These are phyloP conservation scores for Crotalus helleri DNA, from an alignment of 2,113 vertebrate genomes.

Conservation along the genomic window DNA sequence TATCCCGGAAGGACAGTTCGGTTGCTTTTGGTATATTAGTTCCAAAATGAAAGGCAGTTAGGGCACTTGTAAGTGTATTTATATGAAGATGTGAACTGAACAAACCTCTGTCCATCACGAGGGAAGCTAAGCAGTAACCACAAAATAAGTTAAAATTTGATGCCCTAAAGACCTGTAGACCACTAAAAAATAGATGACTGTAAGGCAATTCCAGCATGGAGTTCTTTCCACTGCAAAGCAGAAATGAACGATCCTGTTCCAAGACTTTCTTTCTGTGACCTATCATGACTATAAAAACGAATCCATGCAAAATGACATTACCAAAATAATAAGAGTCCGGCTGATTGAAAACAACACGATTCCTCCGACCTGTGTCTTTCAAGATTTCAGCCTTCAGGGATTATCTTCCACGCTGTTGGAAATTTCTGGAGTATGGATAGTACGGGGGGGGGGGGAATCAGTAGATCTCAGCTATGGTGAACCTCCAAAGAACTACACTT, in stretches of 20 bases:
- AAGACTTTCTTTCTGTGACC: not conserved
- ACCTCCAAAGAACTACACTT: not conserved
- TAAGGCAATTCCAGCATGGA: not conserved
- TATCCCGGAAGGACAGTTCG: no score
- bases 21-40: no score
- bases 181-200: not conserved
- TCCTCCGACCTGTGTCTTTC: not conserved
- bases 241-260: not conserved
- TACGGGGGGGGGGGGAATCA: not conserved
- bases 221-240: not conserved
- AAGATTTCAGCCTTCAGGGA: not conserved
- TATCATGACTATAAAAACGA: not conserved
- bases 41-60: no score
- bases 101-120: not conserved
- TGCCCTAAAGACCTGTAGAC: not conserved
- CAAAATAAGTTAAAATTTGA: not conserved
- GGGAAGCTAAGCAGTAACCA: not conserved
- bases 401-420: not conserved
- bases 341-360: not conserved
- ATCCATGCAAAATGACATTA: not conserved
- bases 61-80: no score
- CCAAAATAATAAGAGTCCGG: not conserved
- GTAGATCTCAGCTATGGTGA: not conserved
- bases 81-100: no score
- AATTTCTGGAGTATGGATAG: not conserved